Evolutionary conservation across 2,797 vertebrate species (phyloP).

Genomic region (Pseudomugil tenellus): DNA sequence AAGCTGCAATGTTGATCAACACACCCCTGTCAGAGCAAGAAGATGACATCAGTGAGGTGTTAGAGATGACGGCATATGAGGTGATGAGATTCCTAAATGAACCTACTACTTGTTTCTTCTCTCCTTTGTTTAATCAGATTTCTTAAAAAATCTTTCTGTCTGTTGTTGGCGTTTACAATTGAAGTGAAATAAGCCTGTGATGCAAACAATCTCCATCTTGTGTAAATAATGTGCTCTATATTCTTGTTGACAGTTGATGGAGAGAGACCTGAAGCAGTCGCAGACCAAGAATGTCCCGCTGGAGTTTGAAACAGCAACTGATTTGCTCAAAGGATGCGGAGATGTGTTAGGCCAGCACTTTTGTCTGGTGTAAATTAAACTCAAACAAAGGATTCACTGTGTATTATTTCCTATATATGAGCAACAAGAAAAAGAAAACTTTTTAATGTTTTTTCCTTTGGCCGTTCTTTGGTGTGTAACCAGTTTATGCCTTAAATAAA

Average conservation of each 20-base stretch:
- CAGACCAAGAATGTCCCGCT: conserved; percentile 79
- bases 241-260: conserved; percentile 86
- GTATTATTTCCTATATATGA: neutral
- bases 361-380: conserved; percentile 65
- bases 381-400: neutral
- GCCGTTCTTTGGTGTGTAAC: neutral
- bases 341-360: conserved; percentile 87
- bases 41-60: conserved; percentile 84
- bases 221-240: conserved; percentile 2
- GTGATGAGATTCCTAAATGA: conserved; percentile 63
- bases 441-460: neutral
- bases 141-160: neutral
- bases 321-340: conserved; percentile 84
- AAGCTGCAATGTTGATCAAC: conserved; percentile 86
- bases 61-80: conserved; percentile 89
- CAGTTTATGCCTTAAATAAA: neutral
- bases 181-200: neutral
- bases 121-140: neutral
- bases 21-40: conserved; percentile 82
- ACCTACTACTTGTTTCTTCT: neutral
- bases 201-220: neutral
- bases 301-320: conserved; percentile 86
- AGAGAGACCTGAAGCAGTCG: conserved; percentile 87
- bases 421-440: neutral
- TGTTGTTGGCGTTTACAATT: neutral